Evolutionary conservation across 2,888 invertebrate species (phyloP).

Genomic region (Cyaniris semiargus): DNA sequence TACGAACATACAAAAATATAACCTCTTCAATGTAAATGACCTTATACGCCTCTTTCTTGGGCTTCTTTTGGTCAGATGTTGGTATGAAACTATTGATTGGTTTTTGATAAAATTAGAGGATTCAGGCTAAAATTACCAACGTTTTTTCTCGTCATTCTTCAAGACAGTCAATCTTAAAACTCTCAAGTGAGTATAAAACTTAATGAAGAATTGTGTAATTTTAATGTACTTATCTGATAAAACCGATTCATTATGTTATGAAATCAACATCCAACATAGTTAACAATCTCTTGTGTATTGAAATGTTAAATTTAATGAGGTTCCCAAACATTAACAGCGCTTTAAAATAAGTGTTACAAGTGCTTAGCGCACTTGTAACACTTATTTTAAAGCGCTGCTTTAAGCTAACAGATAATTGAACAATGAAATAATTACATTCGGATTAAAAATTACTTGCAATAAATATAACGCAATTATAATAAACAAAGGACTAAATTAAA

Average conservation of each 20-base stretch:
- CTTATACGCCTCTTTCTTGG: no score
- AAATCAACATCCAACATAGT: constrained; percentile 15
- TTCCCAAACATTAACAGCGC: constrained; percentile 22
- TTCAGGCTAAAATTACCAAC: background rate
- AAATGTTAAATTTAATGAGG: constrained; percentile 23
- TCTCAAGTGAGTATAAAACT: background rate
- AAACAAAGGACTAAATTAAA: background rate
- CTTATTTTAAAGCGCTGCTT: no score
- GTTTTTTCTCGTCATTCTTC: background rate
- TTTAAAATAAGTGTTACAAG: background rate
- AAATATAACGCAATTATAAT: background rate
- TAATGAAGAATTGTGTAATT: constrained; percentile 13
- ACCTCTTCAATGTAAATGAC: no score
- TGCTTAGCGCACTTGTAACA: no score
- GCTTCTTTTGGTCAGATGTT: background rate
- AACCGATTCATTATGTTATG: constrained; percentile 11
- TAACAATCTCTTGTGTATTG: constrained; percentile 28
- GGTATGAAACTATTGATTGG: no score
- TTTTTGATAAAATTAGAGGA: no score
- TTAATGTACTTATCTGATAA: constrained; percentile 9
- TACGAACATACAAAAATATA: background rate
- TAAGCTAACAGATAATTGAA: background rate
- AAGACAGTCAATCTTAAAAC: background rate
- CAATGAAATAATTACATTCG: background rate
- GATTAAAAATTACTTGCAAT: background rate